Conservation (phyloP, 2,888 invertebrate species). For the Zhuqinia jingwanae region DNA sequence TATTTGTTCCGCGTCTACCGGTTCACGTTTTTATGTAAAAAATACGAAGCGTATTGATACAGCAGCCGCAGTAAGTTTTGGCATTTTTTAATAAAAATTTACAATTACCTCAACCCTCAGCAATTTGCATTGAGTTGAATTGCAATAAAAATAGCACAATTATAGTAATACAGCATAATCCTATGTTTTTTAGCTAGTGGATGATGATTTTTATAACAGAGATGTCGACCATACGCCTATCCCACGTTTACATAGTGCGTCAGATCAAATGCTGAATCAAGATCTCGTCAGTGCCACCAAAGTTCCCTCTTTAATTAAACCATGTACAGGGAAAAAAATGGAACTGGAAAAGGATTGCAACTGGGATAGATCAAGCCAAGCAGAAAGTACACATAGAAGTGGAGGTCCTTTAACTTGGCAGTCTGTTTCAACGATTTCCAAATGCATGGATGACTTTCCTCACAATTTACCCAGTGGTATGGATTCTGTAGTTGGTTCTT, state of each 20-base stretch:
- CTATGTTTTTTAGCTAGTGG: neutral
- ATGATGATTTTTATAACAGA: neutral
- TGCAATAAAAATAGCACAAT: no score
- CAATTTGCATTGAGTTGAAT: no score
- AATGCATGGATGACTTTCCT: constrained; percentile 6
- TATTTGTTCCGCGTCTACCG: neutral
- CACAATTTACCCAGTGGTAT: constrained; percentile 5
- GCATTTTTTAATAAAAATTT: neutral
- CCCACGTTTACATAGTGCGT: constrained; percentile 57
- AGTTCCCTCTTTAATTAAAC: constrained; percentile 57
- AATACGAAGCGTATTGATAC: neutral
- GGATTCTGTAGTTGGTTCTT: constrained; percentile 11
- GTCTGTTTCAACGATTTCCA: constrained; percentile 58
- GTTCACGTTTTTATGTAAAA: neutral
- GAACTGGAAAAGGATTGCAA: neutral
- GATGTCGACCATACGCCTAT: constrained; percentile 65
- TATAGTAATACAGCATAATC: no score
- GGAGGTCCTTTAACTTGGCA: constrained; percentile 19
- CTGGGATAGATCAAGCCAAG: constrained; percentile 30
- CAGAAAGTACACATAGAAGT: neutral
- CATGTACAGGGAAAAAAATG: neutral
- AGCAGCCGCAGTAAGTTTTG: neutral
- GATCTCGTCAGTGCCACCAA: constrained; percentile 55
- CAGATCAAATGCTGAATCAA: constrained; percentile 53
- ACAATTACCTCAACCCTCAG: no score